Base-by-base conservation (phyloP, 2,113 vertebrate genomes). In the Hippocampus comes region DNA sequence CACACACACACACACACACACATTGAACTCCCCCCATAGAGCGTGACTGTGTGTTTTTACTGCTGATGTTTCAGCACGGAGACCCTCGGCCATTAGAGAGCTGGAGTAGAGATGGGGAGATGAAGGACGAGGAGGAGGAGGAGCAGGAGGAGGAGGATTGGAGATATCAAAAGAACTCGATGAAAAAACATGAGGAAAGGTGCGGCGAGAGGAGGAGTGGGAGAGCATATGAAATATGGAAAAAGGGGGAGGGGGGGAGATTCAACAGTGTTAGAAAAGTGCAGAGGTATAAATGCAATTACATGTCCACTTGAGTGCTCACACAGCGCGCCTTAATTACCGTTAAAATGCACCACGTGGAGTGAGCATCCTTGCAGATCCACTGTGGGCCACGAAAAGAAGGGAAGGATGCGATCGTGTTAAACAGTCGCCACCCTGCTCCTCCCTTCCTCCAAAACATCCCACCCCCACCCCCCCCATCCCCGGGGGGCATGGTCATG, bases 351-450 rank as follows among this genome's bases (percentile, higher is more conserved):
- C 72, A 60, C 82, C 60, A 43, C n/a, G 38, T 76, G 81, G 78
- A 78, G 59, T 61, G 56, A 42, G n/a, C 61, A 30, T 48, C 77
- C 59, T 64, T 79, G 68, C 79, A 48, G 68, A 84, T 78, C 74
- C 30, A n/a, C 64, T 67, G 64, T 76, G 78, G 71, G 48, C 2
- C 38, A 63, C 72, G 81, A 76, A 75, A 63, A 56, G 67, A 81
- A 8, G 65, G 74, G 70, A 66, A 64, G 80, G 79, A 84, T 73
- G 75, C 87, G 88, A 90, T 91, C 83, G 87, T 84, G 82, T 91
- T 89, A 89, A 91, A 84, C 77, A 87, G 84, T 84, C 83, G 77
- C 82, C 82, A 83, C 82, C 85, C 71, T 68, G 14, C 9, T 86
- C 75, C 69, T 72, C 65, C 79, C 80, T 72, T 80, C 78, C 71